Evolutionary conservation across 2,888 invertebrate species (phyloP).

Genomic region (Didymodactylos carnosus): DNA sequence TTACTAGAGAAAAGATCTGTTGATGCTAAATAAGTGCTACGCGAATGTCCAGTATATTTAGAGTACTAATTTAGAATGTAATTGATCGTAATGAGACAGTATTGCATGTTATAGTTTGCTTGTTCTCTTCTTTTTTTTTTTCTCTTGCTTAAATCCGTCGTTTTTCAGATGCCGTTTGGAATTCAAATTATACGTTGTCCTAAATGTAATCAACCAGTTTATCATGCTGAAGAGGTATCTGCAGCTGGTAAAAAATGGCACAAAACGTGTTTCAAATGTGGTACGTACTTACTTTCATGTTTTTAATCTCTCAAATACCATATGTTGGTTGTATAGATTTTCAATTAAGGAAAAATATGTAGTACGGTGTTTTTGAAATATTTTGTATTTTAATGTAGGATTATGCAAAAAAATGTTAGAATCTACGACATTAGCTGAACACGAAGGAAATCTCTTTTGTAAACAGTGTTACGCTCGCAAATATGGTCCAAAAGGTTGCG

Average conservation of each 20-base stretch:
- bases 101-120: too few species aligned
- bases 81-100: too few species aligned
- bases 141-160: not conserved
- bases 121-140: too few species aligned
- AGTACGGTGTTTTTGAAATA: slow-evolving; percentile 58
- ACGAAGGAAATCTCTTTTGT: slow-evolving; percentile 74
- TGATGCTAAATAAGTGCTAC: slow-evolving; percentile 73
- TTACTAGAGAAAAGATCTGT: slow-evolving; percentile 44
- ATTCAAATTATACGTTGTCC: not conserved
- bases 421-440: slow-evolving; percentile 70
- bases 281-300: slow-evolving; percentile 37
- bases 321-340: too few species aligned
- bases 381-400: slow-evolving; percentile 37
- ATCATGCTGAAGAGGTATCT: not conserved
- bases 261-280: not conserved
- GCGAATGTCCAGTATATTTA: too few species aligned
- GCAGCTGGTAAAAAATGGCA: slow-evolving; percentile 5
- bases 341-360: slow-evolving; percentile 77
- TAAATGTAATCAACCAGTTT: slow-evolving; percentile 1
- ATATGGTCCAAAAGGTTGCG: slow-evolving; percentile 90
- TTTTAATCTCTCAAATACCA: too few species aligned
- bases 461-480: slow-evolving; percentile 82
- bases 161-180: not conserved
- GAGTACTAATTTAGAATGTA: too few species aligned
- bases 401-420: slow-evolving; percentile 77